phyloP scores from a whole-genome alignment of 2,888 invertebrate genomes.

The Nematopogon swammerdamellus region DNA sequence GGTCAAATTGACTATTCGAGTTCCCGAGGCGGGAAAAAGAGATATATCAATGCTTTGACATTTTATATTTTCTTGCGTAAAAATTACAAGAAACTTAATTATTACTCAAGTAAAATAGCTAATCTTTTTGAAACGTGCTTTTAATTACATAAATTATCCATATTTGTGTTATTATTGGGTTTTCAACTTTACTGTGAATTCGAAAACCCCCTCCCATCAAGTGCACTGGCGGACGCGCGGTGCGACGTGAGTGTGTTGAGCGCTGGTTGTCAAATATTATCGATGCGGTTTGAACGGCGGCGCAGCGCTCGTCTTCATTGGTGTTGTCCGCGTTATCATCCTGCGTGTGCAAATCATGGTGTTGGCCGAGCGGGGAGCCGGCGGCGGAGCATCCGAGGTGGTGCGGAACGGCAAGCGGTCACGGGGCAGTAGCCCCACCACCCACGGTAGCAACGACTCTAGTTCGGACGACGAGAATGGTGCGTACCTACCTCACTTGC shows the following conservation, averaged over 20 bases:
- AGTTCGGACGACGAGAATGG: slow-evolving; percentile 87
- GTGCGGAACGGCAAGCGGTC: slow-evolving; percentile 84
- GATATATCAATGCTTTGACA: too few relatives aligned
- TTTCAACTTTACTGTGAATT: too few relatives aligned
- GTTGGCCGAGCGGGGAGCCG: slow-evolving; percentile 82
- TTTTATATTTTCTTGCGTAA: too few relatives aligned
- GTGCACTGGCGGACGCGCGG: not conserved
- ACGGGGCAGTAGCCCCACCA: slow-evolving; percentile 89
- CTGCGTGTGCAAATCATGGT: slow-evolving; percentile 64
- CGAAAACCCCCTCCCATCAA: not conserved
- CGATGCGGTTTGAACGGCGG: slow-evolving; percentile 1
- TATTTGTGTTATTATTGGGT: too few relatives aligned
- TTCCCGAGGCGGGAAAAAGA: too few relatives aligned
- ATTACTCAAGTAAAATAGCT: too few relatives aligned
- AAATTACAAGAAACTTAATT: too few relatives aligned
- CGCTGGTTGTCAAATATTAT: not conserved
- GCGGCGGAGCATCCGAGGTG: slow-evolving; percentile 41
- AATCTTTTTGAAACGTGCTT: too few relatives aligned
- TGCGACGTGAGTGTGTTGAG: not conserved
- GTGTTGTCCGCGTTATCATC: slow-evolving; percentile 22
- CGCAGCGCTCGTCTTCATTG: slow-evolving; percentile 8
- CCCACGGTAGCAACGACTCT: slow-evolving; percentile 73
- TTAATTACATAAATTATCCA: too few relatives aligned
- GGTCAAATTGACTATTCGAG: too few relatives aligned
- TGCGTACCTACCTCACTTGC: slow-evolving; percentile 26